Evolutionary conservation across 2,113 vertebrate species (phyloP).

Genomic region (Rhegmatorhina hoffmannsi): DNA sequence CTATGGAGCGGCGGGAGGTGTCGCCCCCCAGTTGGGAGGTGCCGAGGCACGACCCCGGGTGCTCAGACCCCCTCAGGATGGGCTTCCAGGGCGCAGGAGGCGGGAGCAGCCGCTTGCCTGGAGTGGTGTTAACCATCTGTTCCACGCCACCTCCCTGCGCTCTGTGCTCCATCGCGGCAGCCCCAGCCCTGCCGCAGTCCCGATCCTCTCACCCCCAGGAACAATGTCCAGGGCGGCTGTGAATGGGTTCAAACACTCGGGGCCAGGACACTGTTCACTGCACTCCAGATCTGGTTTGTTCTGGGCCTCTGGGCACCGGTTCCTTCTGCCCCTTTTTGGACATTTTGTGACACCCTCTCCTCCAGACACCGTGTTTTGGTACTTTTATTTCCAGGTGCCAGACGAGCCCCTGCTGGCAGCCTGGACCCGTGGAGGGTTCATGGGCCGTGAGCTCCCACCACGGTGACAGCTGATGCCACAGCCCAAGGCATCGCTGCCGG

Average conservation of each 20-base stretch:
- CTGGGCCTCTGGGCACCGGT: background rate
- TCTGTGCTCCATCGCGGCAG: rapidly evolving
- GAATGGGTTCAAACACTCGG: background rate
- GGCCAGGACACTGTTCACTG: background rate
- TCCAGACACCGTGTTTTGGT: background rate
- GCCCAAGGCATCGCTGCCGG: rapidly evolving
- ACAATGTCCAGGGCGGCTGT: background rate
- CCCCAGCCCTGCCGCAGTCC: background rate
- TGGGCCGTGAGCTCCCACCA: rapidly evolving
- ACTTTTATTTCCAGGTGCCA: background rate
- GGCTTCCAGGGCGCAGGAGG: background rate
- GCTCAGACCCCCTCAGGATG: background rate
- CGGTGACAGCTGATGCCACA: background rate
- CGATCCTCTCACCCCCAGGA: background rate
- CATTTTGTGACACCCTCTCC: background rate
- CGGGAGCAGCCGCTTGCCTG: background rate
- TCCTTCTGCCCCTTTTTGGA: background rate
- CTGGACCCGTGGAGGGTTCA: background rate
- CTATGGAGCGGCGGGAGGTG: background rate
- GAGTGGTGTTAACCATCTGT: background rate
- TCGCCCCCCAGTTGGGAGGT: background rate
- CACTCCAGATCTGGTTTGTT: background rate
- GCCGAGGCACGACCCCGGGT: rapidly evolving
- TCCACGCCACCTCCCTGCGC: background rate
- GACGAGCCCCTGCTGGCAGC: background rate